These are phyloP conservation scores for Psittacula derbiana DNA, from an alignment of 2,797 vertebrate species.

Conservation along the genomic window DNA sequence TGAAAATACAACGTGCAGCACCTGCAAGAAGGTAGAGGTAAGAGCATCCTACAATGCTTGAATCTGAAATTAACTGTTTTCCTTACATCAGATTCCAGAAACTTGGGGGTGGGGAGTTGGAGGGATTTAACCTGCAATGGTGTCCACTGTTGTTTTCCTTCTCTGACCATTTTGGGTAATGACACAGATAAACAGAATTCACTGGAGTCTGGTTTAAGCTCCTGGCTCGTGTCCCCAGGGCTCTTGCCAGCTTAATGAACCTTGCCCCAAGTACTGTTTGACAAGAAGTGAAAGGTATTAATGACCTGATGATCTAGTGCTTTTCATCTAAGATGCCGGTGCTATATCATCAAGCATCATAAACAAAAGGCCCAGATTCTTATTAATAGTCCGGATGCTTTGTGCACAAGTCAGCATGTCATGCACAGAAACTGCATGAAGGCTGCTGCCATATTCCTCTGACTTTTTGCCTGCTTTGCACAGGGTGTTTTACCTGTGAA, in stretches of 20 bases:
- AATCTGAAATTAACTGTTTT: slow-evolving; percentile 36
- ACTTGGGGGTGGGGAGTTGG: not conserved
- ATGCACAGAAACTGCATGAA: not conserved
- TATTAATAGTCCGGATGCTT: not conserved
- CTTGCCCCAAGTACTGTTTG: slow-evolving; percentile 28
- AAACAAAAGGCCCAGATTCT: not conserved
- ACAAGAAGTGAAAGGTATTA: slow-evolving; percentile 48
- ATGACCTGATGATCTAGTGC: not conserved
- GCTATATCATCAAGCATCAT: not conserved
- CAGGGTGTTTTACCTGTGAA: not conserved
- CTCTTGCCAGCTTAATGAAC: slow-evolving; percentile 18
- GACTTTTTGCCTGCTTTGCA: not conserved
- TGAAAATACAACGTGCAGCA: not conserved
- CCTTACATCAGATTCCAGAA: slow-evolving; percentile 52
- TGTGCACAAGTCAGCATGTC: not conserved
- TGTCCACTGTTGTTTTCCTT: not conserved
- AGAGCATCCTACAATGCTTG: not conserved
- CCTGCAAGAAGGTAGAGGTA: not conserved
- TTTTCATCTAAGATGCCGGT: not conserved
- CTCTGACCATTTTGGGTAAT: slow-evolving; percentile 27
- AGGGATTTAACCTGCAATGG: not conserved
- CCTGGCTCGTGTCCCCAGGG: not conserved
- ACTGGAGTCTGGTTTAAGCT: slow-evolving; percentile 21
- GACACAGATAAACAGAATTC: slow-evolving; percentile 12
- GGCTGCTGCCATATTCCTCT: not conserved